Evolutionary conservation across 2,113 vertebrate species (phyloP).

Genomic region (Peromyscus californicus): DNA sequence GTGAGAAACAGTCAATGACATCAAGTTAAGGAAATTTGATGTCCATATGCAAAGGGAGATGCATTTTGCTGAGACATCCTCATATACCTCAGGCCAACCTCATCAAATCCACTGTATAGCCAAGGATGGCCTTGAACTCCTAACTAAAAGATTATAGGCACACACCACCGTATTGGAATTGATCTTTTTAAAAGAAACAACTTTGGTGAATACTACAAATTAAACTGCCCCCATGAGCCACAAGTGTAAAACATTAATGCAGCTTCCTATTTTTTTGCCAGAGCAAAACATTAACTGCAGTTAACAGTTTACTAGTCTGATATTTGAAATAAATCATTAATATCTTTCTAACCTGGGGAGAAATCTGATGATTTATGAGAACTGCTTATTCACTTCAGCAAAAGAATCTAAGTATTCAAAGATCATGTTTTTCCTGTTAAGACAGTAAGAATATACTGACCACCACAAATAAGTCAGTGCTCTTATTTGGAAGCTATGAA

Average conservation of each 20-base stretch:
- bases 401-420: background rate
- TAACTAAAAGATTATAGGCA: background rate
- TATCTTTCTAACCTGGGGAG: slow-evolving; percentile 35
- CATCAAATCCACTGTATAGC: background rate
- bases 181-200: slow-evolving; percentile 23
- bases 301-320: slow-evolving; percentile 72
- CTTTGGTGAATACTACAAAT: slow-evolving; percentile 10
- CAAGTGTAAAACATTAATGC: slow-evolving; percentile 61
- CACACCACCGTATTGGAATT: background rate
- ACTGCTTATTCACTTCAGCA: background rate
- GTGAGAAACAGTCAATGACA: background rate
- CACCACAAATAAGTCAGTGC: background rate
- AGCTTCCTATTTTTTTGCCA: slow-evolving; percentile 23
- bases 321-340: slow-evolving; percentile 60
- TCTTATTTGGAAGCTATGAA: background rate
- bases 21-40: slow-evolving; percentile 33
- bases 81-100: background rate
- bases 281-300: slow-evolving; percentile 73
- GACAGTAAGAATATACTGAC: slow-evolving; percentile 15
- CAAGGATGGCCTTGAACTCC: background rate
- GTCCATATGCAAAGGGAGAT: background rate
- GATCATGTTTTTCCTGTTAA: background rate
- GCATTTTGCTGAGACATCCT: background rate
- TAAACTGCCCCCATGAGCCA: slow-evolving; percentile 35
- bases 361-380: background rate